phyloP scores from a whole-genome alignment of 2,113 vertebrate genomes.

The Laticauda colubrina region DNA sequence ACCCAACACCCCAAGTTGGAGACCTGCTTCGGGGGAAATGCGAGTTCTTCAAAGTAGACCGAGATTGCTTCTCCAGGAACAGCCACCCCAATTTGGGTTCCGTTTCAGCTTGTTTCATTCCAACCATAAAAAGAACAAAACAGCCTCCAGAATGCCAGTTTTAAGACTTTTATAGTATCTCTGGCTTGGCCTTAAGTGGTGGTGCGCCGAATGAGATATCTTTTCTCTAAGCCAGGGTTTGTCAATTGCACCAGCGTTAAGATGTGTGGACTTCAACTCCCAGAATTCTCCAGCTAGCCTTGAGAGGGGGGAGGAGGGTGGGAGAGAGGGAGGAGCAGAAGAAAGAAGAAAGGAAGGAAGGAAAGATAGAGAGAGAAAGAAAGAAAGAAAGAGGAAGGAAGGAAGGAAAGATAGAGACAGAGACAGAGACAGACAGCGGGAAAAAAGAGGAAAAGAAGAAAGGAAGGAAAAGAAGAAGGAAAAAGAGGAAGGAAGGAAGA shows the following conservation, averaged over 20 bases:
- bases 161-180: neutral
- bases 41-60: neutral
- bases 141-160: neutral
- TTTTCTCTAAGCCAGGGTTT: neutral
- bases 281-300: neutral
- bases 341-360: too few species aligned
- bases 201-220: neutral
- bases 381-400: too few species aligned
- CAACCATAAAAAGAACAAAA: neutral
- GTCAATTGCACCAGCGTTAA: neutral
- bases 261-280: neutral
- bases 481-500: too few species aligned
- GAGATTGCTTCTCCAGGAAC: neutral
- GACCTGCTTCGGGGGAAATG: neutral
- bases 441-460: too few species aligned
- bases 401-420: too few species aligned
- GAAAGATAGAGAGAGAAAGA: too few species aligned
- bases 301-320: too few species aligned
- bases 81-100: neutral
- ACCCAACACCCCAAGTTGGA: neutral
- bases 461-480: too few species aligned
- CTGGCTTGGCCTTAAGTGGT: neutral
- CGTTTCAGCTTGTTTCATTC: neutral
- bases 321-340: too few species aligned
- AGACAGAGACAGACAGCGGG: rapidly evolving